Evolutionary conservation across 2,888 invertebrate genomes (phyloP).

Genomic region (Troides helena): DNA sequence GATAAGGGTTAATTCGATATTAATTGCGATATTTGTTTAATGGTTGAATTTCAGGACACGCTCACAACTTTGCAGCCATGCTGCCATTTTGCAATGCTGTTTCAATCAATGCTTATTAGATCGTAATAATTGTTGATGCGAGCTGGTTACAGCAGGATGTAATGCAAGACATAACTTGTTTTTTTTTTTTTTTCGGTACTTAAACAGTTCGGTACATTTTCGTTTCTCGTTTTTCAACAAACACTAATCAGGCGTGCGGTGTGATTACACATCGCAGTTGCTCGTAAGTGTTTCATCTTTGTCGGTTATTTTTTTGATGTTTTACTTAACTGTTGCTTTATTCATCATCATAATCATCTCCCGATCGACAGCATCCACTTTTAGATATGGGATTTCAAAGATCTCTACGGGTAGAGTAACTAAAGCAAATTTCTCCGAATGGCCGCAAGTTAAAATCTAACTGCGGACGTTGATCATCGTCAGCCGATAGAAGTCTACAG

Average conservation of each 20-base stretch:
- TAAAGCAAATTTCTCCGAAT: no score
- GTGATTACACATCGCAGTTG: slow-evolving; percentile 19
- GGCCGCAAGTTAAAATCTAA: no score
- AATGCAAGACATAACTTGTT: slow-evolving; percentile 40
- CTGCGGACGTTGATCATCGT: no score
- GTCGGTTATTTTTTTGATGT: slow-evolving; percentile 7
- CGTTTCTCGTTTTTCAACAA: slow-evolving; percentile 35
- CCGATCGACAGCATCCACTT: no score
- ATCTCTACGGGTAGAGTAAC: no score
- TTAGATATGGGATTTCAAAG: no score
- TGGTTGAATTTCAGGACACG: slow-evolving; percentile 13
- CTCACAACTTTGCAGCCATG: slow-evolving; percentile 22
- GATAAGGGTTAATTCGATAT: not conserved
- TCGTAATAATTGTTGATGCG: slow-evolving; percentile 47
- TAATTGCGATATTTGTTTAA: not conserved
- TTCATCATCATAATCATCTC: no score
- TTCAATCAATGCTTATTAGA: slow-evolving; percentile 50
- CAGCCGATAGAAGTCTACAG: no score
- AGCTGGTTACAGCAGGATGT: slow-evolving; percentile 37
- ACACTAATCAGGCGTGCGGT: slow-evolving; percentile 26
- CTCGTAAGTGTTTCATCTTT: slow-evolving; percentile 15
- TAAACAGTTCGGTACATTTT: slow-evolving; percentile 31
- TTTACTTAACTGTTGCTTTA: not conserved
- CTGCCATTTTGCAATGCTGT: slow-evolving; percentile 38
- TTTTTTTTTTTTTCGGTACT: slow-evolving; percentile 26